Evolutionary conservation across 1,140 invertebrate genomes (phyloP), one percentile per base, ranked within the genome.

Genomic region (Tetragonula clypearis): DNA sequence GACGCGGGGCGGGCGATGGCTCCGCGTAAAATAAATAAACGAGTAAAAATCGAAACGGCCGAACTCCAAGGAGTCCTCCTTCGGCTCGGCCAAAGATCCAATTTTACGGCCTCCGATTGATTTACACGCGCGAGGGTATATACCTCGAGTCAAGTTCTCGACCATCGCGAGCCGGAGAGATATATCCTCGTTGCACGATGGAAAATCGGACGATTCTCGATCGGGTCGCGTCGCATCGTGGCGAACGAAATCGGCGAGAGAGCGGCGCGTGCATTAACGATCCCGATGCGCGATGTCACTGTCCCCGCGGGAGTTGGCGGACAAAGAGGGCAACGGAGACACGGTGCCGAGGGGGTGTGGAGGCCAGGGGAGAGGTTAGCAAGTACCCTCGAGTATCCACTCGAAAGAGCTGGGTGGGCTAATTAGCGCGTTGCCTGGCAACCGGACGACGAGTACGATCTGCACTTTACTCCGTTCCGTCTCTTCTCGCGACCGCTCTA

Each of bases 401-500:
- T 95, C 92, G 84, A 95, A 94, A 94, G 94, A 94, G 94, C 93
- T 93, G 94, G 93, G 92, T 94, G 94, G 94, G 93, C 94, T 95
- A 95, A 95, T 95, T 94, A 95, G 93, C 93, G 91, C 92, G 94
- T 95, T 95, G 94, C 94, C 91, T 92, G 91, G 94, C 93, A 94
- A 95, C 94, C 92, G 91, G 89, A 91, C 92, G 91, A 89, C 87
- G 90, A 93, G 92, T 92, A 94, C 92, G 92, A 94, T 94, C 93
- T 93, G 92, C 92, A 94, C 93, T 93, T 92, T 92, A 82, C 90
- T 89, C 74, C 84, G 86, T 90, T 86, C 86, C 87, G 75, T 83
- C 82, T 88, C 75, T 35, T 49, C 75, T 62, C 56, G 75, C 75
- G 49, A 55, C 14, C 23, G 71, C 87, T 85, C 85, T 83, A 30